Conservation (phyloP, 2,888 invertebrate species). For the Noctua janthe region DNA sequence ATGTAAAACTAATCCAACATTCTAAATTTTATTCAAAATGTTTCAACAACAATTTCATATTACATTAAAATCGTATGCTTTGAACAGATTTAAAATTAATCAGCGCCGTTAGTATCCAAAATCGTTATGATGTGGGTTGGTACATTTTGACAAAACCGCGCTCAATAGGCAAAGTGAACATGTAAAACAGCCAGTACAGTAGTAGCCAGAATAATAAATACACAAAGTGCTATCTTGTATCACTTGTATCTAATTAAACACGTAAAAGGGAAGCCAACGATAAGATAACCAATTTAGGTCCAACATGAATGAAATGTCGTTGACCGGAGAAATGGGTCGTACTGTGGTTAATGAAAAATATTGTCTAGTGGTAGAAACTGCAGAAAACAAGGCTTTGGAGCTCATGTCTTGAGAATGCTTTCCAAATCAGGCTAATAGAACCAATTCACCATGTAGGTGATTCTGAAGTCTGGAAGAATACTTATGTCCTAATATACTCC, state of each 20-base stretch:
- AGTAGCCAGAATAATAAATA: conserved; percentile 46
- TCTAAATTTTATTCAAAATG: background rate
- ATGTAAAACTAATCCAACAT: background rate
- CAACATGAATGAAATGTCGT: conserved; percentile 79
- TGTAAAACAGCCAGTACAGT: conserved; percentile 9
- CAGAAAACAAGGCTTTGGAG: background rate
- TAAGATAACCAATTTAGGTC: conserved; percentile 84
- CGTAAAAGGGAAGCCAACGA: conserved; percentile 83
- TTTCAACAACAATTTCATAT: background rate
- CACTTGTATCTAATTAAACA: conserved; percentile 76
- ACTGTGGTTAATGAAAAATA: conserved; percentile 43
- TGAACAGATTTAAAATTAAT: background rate
- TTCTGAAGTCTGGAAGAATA: background rate
- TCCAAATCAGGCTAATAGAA: background rate
- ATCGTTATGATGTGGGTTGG: background rate
- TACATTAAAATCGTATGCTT: background rate
- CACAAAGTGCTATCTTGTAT: conserved; percentile 53
- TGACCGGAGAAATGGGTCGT: conserved; percentile 77
- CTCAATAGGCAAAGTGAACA: background rate
- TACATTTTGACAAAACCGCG: background rate
- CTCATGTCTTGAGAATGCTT: background rate
- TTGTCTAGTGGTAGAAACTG: background rate
- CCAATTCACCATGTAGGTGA: background rate
- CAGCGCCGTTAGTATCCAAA: background rate
- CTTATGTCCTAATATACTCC: background rate